A percentile compares a stretch with the other conserved stretches of the same genome.
phyloP scores from a whole-genome alignment of 1,140 invertebrate genomes.

The Thaumetopoea pityocampa region DNA sequence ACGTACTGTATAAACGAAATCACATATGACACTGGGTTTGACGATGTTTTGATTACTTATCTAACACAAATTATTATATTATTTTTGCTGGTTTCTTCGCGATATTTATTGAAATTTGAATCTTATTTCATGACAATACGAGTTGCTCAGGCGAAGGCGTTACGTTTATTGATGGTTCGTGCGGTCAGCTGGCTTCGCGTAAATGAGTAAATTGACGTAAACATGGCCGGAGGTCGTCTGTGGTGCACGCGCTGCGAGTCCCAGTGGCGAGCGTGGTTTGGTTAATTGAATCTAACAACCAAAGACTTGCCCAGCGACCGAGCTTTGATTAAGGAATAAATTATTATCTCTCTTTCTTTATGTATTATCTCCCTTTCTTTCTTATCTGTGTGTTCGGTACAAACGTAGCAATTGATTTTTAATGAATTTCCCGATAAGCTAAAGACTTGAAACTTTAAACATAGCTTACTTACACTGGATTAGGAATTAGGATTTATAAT shows the following conservation, averaged over 20 bases:
- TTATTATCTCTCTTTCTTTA: no score
- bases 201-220: constrained; percentile 39
- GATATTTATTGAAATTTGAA: constrained; percentile 13
- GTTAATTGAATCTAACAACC: no score
- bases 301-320: no score
- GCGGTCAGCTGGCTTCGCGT: constrained; percentile 12
- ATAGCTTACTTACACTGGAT: no score
- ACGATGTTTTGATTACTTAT: constrained; percentile 29
- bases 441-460: no score
- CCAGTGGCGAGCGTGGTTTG: not conserved
- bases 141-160: not conserved
- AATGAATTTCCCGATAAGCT: no score
- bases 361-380: no score
- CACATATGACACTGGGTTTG: constrained; percentile 9
- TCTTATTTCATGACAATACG: constrained; percentile 7
- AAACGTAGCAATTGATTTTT: no score
- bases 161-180: not conserved
- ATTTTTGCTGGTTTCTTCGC: constrained; percentile 6
- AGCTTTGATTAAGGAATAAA: no score
- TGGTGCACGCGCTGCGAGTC: constrained; percentile 3
- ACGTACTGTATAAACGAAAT: constrained; percentile 6
- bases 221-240: constrained; percentile 33
- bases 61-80: constrained; percentile 5
- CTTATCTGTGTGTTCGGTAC: no score
- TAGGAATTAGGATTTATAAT: no score